Percentiles rank a stretch among this genome's conserved stretches.
These are phyloP conservation scores for Nasua narica DNA, from an alignment of 2,797 vertebrate species.

Conservation along the genomic window DNA sequence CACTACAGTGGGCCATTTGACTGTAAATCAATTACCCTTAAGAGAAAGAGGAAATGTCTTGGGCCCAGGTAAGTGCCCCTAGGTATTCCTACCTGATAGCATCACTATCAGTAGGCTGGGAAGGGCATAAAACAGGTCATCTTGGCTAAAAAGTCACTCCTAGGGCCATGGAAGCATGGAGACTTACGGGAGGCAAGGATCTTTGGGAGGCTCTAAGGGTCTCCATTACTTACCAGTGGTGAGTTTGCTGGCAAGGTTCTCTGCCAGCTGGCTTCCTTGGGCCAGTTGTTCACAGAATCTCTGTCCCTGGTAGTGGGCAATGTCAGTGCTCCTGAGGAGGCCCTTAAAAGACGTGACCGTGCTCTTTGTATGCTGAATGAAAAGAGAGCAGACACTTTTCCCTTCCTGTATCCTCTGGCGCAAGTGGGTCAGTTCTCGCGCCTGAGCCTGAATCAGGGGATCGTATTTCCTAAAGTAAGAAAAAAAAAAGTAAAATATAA, in stretches of 20 bases:
- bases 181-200: not conserved
- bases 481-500: not conserved
- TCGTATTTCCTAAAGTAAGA: constrained; percentile 86
- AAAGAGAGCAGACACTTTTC: constrained; percentile 82
- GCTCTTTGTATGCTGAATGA: constrained; percentile 87
- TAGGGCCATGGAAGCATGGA: not conserved
- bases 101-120: not conserved
- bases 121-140: not conserved
- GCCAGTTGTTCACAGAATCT: constrained; percentile 91
- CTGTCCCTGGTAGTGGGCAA: constrained; percentile 91
- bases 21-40: not conserved
- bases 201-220: not conserved
- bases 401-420: constrained; percentile 88
- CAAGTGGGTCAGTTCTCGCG: constrained; percentile 90
- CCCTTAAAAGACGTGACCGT: constrained; percentile 90
- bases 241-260: constrained; percentile 84
- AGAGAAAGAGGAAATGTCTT: not conserved
- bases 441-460: constrained; percentile 90
- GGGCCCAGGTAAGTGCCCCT: not conserved
- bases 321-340: constrained; percentile 88
- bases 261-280: constrained; percentile 85
- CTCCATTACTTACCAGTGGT: constrained; percentile 24
- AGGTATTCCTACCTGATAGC: not conserved
- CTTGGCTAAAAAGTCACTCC: not conserved
- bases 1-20: not conserved